Percentiles rank a stretch among this genome's conserved stretches.
phyloP scores from a whole-genome alignment of 2,797 vertebrate species.

The Echiichthys vipera region DNA sequence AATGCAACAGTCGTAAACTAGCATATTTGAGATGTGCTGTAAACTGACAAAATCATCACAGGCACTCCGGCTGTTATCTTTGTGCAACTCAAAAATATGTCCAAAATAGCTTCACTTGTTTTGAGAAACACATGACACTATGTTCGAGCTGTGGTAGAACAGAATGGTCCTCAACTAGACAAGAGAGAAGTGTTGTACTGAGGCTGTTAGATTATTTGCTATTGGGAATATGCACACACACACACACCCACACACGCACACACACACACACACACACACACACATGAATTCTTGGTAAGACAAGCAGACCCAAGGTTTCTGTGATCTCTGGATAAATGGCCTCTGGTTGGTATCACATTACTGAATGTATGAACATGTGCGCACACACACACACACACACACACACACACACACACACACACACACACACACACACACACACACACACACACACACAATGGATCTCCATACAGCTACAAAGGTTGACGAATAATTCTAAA shows the following conservation, averaged over 20 bases:
- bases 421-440: not conserved
- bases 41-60: constrained; percentile 38
- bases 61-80: constrained; percentile 18
- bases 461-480: constrained; percentile 25
- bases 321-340: constrained; percentile 64
- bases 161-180: constrained; percentile 38
- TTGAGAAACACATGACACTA: constrained; percentile 47
- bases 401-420: constrained; percentile 12
- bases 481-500: constrained; percentile 40
- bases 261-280: not conserved
- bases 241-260: constrained; percentile 3
- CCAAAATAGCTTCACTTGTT: constrained; percentile 62
- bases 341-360: constrained; percentile 60
- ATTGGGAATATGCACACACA: constrained; percentile 24
- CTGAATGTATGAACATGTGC: constrained; percentile 27
- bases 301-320: constrained; percentile 38
- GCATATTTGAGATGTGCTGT: constrained; percentile 46
- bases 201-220: constrained; percentile 51
- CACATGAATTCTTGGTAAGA: constrained; percentile 39
- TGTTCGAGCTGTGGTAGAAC: constrained; percentile 34
- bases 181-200: constrained; percentile 31
- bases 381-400: not conserved
- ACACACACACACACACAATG: not conserved
- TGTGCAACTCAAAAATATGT: constrained; percentile 47
- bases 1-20: constrained; percentile 38